Evolutionary conservation across 2,113 vertebrate genomes (phyloP).

Genomic region (Megaptera novaeangliae): DNA sequence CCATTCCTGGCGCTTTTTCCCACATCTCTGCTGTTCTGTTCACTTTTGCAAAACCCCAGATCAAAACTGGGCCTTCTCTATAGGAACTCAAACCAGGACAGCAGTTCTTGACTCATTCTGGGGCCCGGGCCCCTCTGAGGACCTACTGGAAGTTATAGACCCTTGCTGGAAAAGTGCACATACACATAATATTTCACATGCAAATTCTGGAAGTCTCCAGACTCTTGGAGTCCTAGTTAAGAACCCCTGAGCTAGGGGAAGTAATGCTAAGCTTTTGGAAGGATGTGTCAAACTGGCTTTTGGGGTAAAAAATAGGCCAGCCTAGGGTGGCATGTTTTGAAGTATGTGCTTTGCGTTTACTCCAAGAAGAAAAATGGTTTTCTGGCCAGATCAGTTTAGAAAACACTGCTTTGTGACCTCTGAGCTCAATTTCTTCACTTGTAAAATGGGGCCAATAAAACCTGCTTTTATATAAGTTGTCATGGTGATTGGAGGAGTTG

Average conservation of each 20-base stretch:
- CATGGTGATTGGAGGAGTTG: not conserved
- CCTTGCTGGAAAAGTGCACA: not conserved
- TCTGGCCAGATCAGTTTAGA: not conserved
- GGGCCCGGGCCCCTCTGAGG: not conserved
- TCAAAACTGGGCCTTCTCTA: not conserved
- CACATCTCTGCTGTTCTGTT: not conserved
- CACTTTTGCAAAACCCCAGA: not conserved
- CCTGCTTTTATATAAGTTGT: not conserved
- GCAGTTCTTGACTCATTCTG: fast-evolving
- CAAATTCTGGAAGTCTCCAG: not conserved
- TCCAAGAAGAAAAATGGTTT: not conserved
- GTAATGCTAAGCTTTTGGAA: not conserved
- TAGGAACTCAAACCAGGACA: not conserved
- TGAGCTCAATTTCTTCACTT: not conserved
- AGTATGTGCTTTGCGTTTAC: not conserved
- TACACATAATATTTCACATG: not conserved
- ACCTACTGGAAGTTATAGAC: not conserved
- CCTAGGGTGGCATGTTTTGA: not conserved
- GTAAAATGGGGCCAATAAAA: not conserved
- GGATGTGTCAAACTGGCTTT: fast-evolving
- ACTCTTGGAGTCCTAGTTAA: not conserved
- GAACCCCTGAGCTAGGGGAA: not conserved
- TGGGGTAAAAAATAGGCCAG: not conserved
- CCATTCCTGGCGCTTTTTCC: not conserved
- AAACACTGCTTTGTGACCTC: not conserved